Conservation (phyloP, 2,113 vertebrate genomes). For the Haemorhous mexicanus region DNA sequence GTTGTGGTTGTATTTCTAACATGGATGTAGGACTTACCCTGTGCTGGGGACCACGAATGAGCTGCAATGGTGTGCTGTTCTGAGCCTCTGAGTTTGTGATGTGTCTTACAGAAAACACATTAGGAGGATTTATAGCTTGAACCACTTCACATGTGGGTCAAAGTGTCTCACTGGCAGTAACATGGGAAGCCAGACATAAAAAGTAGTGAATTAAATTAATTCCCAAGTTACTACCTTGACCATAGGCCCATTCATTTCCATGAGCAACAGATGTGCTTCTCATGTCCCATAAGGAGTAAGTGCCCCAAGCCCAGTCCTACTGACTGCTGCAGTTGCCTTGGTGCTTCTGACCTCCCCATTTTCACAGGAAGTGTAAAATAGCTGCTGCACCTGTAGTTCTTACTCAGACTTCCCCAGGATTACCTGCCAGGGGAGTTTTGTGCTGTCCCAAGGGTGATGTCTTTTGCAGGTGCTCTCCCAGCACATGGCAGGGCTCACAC, state of each 20-base stretch:
- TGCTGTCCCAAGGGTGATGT: not conserved
- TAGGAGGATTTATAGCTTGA: not conserved
- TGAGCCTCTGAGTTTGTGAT: not conserved
- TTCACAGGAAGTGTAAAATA: not conserved
- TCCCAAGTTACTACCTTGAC: not conserved
- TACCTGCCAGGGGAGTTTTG: not conserved
- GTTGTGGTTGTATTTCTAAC: not conserved
- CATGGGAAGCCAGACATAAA: not conserved
- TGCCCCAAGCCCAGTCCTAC: not conserved
- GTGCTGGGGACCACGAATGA: not conserved
- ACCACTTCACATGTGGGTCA: fast-evolving
- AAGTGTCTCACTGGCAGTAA: not conserved
- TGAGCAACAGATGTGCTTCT: not conserved
- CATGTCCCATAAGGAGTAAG: fast-evolving
- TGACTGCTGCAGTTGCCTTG: not conserved
- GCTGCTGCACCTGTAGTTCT: not conserved
- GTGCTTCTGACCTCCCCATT: not conserved
- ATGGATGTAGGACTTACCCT: not conserved
- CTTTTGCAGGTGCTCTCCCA: not conserved
- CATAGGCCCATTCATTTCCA: not conserved
- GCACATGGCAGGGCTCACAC: fast-evolving
- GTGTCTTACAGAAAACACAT: not conserved
- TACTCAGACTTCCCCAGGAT: not conserved
- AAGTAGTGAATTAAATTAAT: not conserved
- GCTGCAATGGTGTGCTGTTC: not conserved